A percentile compares a stretch with the other conserved stretches of the same genome.
phyloP scores from a whole-genome alignment of 1,140 invertebrate genomes.

The Stratiolaelaps scimitus region DNA sequence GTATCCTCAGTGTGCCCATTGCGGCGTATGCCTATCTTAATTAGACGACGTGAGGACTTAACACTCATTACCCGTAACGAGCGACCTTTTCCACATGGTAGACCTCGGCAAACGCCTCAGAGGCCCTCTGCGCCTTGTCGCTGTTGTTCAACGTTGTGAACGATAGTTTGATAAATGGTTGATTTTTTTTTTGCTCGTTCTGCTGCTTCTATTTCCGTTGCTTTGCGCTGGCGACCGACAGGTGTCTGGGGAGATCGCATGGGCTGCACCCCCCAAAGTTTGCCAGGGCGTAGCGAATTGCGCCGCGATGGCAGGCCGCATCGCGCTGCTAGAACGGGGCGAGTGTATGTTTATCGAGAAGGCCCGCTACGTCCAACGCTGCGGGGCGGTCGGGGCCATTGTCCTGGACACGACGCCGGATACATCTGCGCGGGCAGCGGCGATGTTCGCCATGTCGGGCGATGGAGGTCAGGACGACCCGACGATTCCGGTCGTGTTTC shows the following conservation, averaged over 20 bases:
- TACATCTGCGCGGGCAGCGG: constrained; percentile 55
- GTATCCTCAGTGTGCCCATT: too few species aligned
- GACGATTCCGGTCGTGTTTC: constrained; percentile 74
- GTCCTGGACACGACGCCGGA: constrained; percentile 71
- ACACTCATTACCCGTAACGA: too few species aligned
- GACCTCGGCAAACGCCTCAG: too few species aligned
- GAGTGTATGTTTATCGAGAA: constrained; percentile 94
- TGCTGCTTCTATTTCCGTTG: too few species aligned
- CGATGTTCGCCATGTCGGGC: constrained; percentile 90
- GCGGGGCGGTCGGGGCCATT: constrained; percentile 70
- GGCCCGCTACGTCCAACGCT: constrained; percentile 64
- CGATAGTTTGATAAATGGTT: too few species aligned
- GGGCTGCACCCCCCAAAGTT: constrained; percentile 54
- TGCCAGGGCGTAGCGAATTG: constrained; percentile 56
- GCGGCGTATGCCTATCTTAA: too few species aligned
- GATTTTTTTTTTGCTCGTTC: too few species aligned
- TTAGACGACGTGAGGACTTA: too few species aligned
- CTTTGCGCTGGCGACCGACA: too few species aligned
- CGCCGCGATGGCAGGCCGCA: constrained; percentile 52
- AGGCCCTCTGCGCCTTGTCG: too few species aligned
- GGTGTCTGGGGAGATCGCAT: constrained; percentile 48
- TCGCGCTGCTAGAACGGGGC: constrained; percentile 70
- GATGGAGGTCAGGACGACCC: constrained; percentile 78
- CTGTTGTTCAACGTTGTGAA: too few species aligned
- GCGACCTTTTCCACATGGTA: too few species aligned